Evolutionary conservation across 2,888 invertebrate species (phyloP), one percentile per base, ranked within the genome.

Genomic region (Luperina nickerlii): DNA sequence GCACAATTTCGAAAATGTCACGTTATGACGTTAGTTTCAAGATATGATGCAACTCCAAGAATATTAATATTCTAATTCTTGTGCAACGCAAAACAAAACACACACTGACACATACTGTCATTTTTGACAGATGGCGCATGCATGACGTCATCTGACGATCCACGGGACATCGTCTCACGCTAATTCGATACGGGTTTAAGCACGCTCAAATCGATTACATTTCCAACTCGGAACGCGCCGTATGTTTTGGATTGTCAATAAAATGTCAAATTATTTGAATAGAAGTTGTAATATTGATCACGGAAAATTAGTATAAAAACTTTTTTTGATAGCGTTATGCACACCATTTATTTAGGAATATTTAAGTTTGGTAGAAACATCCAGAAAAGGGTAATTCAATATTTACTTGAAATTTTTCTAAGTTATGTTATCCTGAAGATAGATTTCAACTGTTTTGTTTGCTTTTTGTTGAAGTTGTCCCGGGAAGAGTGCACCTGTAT

Each of bases 261-360:
- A 6, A 42, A 54, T 42, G 42, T 54, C 57, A 76, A 76, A 42
- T 24, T 42, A 24, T 27, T 15, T 6, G 18, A 63, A 1, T 15
- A n/a, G 7, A 11, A 27, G 13, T 27, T 71, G 3, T n/a, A 1
- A 27, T 70, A 38, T n/a, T 74, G 72, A 42, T 32, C n/a, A 9
- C 45, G 6, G 42, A 69, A 20, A 62, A 54, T 54, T 42, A 18
- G 15, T 54, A 48, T 20, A 78, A 9, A 62, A 66, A 54, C 8
- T 8, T 27, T 67, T 71, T 60, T 38, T 62, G 57, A 81, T 27
- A 74, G 42, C 86, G 91, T 90, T 71, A 93, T 93, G 93, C 81
- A 84, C 70, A 83, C 76, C 74, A 83, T 83, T 67, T 89, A 78
- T 74, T 77, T 83, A 71, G 81, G 83, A 78, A 63, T 90, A 72